Percentiles rank a stretch among this genome's conserved stretches.
Evolutionary conservation across 2,888 invertebrate species (phyloP).

Genomic region (Helobdella robusta): DNA sequence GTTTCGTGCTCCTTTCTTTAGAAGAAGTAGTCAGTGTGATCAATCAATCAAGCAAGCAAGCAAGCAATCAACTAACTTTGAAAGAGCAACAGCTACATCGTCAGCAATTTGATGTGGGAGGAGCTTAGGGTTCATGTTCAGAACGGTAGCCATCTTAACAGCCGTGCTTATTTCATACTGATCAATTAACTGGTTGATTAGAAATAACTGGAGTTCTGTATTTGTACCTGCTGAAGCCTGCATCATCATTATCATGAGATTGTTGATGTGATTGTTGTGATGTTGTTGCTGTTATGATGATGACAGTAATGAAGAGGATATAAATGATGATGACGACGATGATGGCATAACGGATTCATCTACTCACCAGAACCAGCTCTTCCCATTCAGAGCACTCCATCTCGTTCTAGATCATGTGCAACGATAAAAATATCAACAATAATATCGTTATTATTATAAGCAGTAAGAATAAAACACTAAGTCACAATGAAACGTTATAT

Average conservation of each 20-base stretch:
- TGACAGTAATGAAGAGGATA: background rate
- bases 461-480: too few relatives aligned
- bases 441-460: background rate
- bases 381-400: constrained; percentile 19
- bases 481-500: too few relatives aligned
- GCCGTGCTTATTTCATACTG: constrained; percentile 5
- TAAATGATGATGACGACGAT: background rate
- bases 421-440: background rate
- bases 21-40: too few relatives aligned
- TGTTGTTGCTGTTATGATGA: background rate
- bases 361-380: constrained; percentile 17
- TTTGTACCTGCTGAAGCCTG: background rate
- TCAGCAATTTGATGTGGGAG: too few relatives aligned
- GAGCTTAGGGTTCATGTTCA: background rate
- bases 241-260: too few relatives aligned
- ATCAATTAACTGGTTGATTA: background rate
- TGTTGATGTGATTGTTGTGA: background rate
- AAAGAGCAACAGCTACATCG: too few relatives aligned
- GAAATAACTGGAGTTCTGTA: constrained; percentile 5
- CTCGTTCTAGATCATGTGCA: constrained; percentile 10
- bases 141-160: constrained; percentile 14
- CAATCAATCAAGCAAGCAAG: too few relatives aligned
- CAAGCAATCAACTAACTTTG: too few relatives aligned
- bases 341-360: background rate
- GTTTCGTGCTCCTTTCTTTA: too few relatives aligned